Percentiles rank a stretch among this genome's conserved stretches.
These are phyloP conservation scores for Sebastes diaconus DNA, from an alignment of 2,797 vertebrate genomes.

Conservation along the genomic window DNA sequence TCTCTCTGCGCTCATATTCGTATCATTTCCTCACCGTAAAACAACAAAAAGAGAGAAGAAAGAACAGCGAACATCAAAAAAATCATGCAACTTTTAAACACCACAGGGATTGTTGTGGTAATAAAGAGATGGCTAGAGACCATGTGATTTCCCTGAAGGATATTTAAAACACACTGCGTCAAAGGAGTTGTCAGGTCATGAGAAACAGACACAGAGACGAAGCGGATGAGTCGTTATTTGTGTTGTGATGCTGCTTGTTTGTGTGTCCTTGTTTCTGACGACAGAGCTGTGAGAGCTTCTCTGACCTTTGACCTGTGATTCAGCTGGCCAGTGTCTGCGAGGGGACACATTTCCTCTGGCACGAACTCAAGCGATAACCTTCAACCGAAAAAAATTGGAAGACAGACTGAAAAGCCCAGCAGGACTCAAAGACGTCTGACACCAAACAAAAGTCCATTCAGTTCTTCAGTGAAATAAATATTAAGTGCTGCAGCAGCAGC, in stretches of 20 bases:
- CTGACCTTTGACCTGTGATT: constrained; percentile 51
- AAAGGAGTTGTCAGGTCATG: constrained; percentile 66
- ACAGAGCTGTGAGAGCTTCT: constrained; percentile 42
- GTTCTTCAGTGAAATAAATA: constrained; percentile 14
- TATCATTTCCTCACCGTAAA: not conserved
- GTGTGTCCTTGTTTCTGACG: constrained; percentile 30
- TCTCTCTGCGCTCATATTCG: not conserved
- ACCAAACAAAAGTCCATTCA: constrained; percentile 46
- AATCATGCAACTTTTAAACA: constrained; percentile 7
- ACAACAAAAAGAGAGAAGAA: constrained; percentile 5
- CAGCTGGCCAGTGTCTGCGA: constrained; percentile 47
- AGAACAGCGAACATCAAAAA: constrained; percentile 3
- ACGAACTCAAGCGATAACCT: constrained; percentile 11
- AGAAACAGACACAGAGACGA: constrained; percentile 61
- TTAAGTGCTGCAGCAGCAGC: not conserved
- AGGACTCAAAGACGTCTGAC: not conserved
- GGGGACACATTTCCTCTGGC: constrained; percentile 53
- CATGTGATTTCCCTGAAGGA: constrained; percentile 10
- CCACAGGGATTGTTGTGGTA: constrained; percentile 6
- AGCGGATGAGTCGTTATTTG: constrained; percentile 38
- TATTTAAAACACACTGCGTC: constrained; percentile 9
- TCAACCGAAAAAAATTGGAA: constrained; percentile 3
- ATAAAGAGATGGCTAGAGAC: not conserved
- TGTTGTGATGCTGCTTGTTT: constrained; percentile 32
- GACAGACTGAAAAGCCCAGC: not conserved